These are phyloP conservation scores for Pseudomyrmex flavicornis DNA, from an alignment of 1,140 invertebrate genomes.

Conservation along the genomic window DNA sequence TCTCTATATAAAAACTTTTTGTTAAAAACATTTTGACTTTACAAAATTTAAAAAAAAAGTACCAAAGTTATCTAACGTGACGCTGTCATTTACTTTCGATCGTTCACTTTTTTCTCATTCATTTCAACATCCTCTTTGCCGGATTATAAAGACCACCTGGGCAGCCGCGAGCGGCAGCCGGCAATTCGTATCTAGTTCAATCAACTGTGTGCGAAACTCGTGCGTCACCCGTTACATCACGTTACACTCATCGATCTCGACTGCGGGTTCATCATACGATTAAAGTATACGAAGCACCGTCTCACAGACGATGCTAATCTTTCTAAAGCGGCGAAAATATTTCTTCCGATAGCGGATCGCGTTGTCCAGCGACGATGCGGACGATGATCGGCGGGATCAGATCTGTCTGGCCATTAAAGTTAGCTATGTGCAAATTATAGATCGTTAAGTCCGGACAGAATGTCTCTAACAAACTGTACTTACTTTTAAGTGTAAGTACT, in stretches of 20 bases:
- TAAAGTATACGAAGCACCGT: not conserved
- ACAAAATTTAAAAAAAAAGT: not conserved
- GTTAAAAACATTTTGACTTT: not conserved
- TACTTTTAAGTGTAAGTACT: constrained; percentile 1
- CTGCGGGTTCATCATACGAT: not conserved
- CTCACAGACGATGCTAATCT: not conserved
- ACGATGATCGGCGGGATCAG: not conserved
- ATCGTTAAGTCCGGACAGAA: not conserved
- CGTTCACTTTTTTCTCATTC: constrained; percentile 3
- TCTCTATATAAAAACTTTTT: too few species aligned
- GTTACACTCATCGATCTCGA: constrained; percentile 35
- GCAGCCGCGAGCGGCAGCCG: not conserved
- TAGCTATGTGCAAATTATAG: constrained; percentile 8
- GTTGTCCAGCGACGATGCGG: not conserved
- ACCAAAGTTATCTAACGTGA: not conserved
- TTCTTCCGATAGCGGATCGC: constrained; percentile 2
- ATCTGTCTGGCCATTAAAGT: not conserved
- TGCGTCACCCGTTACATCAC: constrained; percentile 31
- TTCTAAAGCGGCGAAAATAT: constrained; percentile 5
- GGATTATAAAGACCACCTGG: constrained; percentile 30
- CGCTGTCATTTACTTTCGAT: not conserved
- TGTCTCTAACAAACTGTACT: not conserved
- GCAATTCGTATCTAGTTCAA: constrained; percentile 23
- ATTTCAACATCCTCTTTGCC: not conserved
- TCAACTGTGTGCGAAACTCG: constrained; percentile 26